A percentile compares a stretch with the other conserved stretches of the same genome.
Evolutionary conservation across 2,888 invertebrate genomes (phyloP).

Genomic region (Lepidocyrtinus sp.): DNA sequence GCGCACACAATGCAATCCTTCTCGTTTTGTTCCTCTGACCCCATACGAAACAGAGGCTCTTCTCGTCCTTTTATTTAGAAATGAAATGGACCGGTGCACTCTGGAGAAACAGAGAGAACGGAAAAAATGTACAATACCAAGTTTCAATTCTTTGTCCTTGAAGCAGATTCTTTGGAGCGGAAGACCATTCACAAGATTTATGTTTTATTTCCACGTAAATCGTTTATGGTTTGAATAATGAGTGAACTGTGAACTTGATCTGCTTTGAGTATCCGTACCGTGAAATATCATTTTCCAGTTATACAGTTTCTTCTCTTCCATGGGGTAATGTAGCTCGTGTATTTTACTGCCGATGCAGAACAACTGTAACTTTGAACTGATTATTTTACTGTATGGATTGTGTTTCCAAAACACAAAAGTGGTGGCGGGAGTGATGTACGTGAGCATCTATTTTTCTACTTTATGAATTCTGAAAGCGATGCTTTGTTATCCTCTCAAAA

Average conservation of each 20-base stretch:
- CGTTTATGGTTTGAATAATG: neutral
- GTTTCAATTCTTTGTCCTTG: neutral
- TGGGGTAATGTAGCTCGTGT: too few species aligned
- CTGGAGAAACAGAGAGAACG: neutral
- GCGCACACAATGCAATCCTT: neutral
- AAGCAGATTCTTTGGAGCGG: neutral
- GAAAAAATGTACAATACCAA: too few species aligned
- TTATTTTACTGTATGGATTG: too few species aligned
- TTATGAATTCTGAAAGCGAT: too few species aligned
- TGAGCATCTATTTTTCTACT: too few species aligned
- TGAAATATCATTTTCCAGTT: neutral
- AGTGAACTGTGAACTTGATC: neutral
- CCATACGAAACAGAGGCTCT: too few species aligned
- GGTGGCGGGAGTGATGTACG: too few species aligned
- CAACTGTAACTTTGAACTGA: too few species aligned
- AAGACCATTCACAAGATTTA: neutral
- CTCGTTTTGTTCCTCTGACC: neutral
- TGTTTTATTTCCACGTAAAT: neutral
- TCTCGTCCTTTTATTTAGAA: neutral
- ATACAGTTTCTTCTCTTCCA: too few species aligned
- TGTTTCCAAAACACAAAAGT: too few species aligned
- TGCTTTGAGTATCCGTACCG: neutral
- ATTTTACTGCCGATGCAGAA: too few species aligned
- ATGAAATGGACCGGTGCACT: neutral
- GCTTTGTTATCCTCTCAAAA: too few species aligned